Conservation (phyloP, 2,797 vertebrate genomes). For the Lutjanus campechanus region DNA sequence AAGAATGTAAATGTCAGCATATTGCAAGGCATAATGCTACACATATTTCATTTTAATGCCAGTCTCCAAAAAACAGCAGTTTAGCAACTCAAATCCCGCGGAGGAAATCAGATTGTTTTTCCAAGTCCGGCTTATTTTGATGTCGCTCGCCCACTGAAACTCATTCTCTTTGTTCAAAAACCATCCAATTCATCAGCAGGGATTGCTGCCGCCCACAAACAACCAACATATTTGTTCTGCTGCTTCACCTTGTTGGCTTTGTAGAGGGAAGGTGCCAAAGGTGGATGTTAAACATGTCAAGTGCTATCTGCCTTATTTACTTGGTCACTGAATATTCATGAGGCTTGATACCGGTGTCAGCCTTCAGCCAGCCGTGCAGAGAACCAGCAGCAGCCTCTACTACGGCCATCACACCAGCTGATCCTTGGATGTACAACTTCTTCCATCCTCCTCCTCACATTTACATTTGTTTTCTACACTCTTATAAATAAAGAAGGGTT, state of each 20-base stretch:
- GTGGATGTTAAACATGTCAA: slow-evolving; percentile 82
- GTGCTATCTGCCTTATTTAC: slow-evolving; percentile 81
- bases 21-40: slow-evolving; percentile 59
- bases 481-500: too few species aligned
- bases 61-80: slow-evolving; percentile 39
- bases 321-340: slow-evolving; percentile 82
- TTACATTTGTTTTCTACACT: slow-evolving; percentile 25
- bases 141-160: slow-evolving; percentile 52
- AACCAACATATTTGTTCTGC: slow-evolving; percentile 70
- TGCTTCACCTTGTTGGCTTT: slow-evolving; percentile 77
- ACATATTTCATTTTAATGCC: slow-evolving; percentile 61
- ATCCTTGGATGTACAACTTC: slow-evolving; percentile 19
- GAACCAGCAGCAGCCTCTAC: slow-evolving; percentile 49
- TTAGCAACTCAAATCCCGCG: slow-evolving; percentile 45
- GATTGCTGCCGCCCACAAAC: slow-evolving; percentile 68
- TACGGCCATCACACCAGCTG: slow-evolving; percentile 42
- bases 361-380: slow-evolving; percentile 67
- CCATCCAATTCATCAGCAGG: slow-evolving; percentile 62
- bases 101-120: slow-evolving; percentile 52
- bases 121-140: slow-evolving; percentile 53
- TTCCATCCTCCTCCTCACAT: slow-evolving; percentile 28
- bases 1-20: slow-evolving; percentile 82
- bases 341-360: slow-evolving; percentile 67
- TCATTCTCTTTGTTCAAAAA: slow-evolving; percentile 60
- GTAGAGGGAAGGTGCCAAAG: slow-evolving; percentile 74